phyloP scores from a whole-genome alignment of 1,140 invertebrate species.

The Eurosta solidaginis region DNA sequence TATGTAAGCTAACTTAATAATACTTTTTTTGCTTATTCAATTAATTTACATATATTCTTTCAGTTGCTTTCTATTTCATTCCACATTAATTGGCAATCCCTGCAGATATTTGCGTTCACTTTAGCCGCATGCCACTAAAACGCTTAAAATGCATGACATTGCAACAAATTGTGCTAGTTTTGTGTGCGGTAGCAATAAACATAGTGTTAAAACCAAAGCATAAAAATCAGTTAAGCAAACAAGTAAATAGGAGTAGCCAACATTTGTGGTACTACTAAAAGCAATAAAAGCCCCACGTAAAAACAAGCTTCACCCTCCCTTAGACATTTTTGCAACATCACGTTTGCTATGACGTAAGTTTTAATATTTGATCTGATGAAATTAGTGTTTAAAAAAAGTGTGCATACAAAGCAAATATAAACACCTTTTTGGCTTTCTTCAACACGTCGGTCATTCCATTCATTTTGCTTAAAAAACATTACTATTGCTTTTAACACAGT shows the following conservation, averaged over 20 bases:
- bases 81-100: too few species aligned
- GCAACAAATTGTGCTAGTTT: background rate
- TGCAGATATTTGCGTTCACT: too few species aligned
- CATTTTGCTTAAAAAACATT: background rate
- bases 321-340: conserved; percentile 5
- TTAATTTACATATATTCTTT: too few species aligned
- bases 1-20: too few species aligned
- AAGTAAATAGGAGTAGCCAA: background rate
- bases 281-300: background rate
- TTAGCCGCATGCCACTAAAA: too few species aligned
- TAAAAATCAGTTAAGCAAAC: background rate
- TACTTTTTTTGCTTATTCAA: too few species aligned
- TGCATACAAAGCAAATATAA: background rate
- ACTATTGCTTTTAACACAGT: background rate
- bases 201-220: background rate
- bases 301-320: background rate
- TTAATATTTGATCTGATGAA: background rate
- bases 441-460: background rate
- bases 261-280: background rate
- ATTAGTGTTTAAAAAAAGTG: background rate
- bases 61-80: too few species aligned
- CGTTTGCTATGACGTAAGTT: background rate
- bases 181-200: background rate
- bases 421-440: background rate
- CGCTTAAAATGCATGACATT: background rate